These are phyloP conservation scores for Rhinatrema bivittatum DNA, from an alignment of 2,797 vertebrate species.

Conservation along the genomic window DNA sequence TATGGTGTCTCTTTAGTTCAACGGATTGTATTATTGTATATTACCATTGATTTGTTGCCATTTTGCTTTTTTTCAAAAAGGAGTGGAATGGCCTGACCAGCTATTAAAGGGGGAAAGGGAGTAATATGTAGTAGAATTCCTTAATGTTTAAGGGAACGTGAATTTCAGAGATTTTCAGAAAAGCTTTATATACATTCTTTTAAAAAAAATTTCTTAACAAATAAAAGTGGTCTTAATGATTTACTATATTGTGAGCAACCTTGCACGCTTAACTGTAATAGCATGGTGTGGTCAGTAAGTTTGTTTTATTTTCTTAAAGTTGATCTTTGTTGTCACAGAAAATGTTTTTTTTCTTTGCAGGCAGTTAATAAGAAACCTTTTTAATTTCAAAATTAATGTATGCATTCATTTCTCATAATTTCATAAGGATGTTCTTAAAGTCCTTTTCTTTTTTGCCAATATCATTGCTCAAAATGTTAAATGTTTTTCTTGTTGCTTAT, in stretches of 20 bases:
- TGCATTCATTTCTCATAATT: constrained; percentile 48
- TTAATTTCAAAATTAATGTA: constrained; percentile 43
- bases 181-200: constrained; percentile 77
- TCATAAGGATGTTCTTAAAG: constrained; percentile 36
- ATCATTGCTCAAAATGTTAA: constrained; percentile 41
- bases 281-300: constrained; percentile 71
- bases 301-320: constrained; percentile 37
- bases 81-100: constrained; percentile 66
- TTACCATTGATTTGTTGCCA: constrained; percentile 45
- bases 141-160: constrained; percentile 97
- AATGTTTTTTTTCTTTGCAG: constrained; percentile 34
- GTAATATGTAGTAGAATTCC: constrained; percentile 78
- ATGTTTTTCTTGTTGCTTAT: constrained; percentile 47
- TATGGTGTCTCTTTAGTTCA: constrained; percentile 44
- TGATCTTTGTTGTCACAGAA: constrained; percentile 37
- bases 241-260: constrained; percentile 70
- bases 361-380: constrained; percentile 40
- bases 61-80: constrained; percentile 43
- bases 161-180: constrained; percentile 71
- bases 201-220: constrained; percentile 68
- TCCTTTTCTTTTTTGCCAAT: constrained; percentile 39
- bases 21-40: constrained; percentile 36
- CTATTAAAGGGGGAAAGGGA: constrained; percentile 65
- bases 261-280: constrained; percentile 84
- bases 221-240: constrained; percentile 73